These are phyloP conservation scores for Drosophila obscura DNA, from an alignment of 1,140 invertebrate species.

Conservation along the genomic window DNA sequence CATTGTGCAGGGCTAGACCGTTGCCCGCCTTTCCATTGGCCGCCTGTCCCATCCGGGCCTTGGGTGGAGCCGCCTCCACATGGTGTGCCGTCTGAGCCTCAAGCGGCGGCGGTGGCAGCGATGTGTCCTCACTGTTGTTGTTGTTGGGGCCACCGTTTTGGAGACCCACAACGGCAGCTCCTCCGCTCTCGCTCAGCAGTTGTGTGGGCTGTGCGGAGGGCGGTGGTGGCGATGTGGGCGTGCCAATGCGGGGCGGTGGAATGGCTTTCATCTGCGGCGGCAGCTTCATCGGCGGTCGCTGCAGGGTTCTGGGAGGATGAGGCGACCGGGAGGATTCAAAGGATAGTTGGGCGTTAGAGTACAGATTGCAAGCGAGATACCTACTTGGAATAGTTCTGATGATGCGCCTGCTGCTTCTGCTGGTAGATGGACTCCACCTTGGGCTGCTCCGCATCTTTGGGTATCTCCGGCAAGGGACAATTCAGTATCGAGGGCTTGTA, in stretches of 20 bases:
- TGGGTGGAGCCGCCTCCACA: slow-evolving; percentile 39
- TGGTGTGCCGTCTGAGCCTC: slow-evolving; percentile 35
- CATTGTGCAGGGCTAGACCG: slow-evolving; percentile 65
- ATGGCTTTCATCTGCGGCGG: slow-evolving; percentile 83
- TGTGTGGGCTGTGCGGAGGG: slow-evolving; percentile 41
- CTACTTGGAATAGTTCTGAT: slow-evolving; percentile 82
- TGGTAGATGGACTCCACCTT: slow-evolving; percentile 79
- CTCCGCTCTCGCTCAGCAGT: slow-evolving; percentile 26
- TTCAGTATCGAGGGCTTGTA: slow-evolving; percentile 83
- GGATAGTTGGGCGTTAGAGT: not conserved
- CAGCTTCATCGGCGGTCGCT: slow-evolving; percentile 82
- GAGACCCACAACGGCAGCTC: slow-evolving; percentile 22
- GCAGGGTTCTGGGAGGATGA: slow-evolving; percentile 69
- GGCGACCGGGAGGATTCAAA: not conserved
- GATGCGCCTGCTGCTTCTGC: slow-evolving; percentile 69
- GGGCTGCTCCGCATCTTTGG: slow-evolving; percentile 79
- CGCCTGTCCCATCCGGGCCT: slow-evolving; percentile 36
- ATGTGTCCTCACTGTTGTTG: slow-evolving; percentile 54
- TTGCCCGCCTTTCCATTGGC: slow-evolving; percentile 59
- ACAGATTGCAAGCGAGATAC: slow-evolving; percentile 43
- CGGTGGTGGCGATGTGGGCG: slow-evolving; percentile 77
- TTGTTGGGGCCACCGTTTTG: slow-evolving; percentile 46
- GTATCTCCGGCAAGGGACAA: slow-evolving; percentile 83
- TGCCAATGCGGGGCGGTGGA: slow-evolving; percentile 82
- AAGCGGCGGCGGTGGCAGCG: slow-evolving; percentile 75